These are phyloP conservation scores for Tetranychus truncatus DNA, from an alignment of 2,888 invertebrate species.

Conservation along the genomic window DNA sequence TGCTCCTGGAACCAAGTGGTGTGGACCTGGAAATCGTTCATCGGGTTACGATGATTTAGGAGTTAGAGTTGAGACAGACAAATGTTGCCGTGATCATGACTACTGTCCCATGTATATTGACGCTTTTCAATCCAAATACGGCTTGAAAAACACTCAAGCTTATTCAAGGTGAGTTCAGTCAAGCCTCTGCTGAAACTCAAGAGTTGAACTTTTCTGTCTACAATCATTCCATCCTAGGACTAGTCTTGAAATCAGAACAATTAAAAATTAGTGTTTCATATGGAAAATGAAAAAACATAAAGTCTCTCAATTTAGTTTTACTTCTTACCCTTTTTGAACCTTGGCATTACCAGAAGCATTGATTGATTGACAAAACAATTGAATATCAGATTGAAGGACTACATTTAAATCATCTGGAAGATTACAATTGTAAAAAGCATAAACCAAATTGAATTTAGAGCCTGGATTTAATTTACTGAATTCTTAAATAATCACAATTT, in stretches of 20 bases:
- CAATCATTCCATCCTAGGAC: too few species aligned
- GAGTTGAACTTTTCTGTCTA: background rate
- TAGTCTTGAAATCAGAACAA: too few species aligned
- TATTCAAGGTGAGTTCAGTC: background rate
- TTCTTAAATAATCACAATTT: background rate
- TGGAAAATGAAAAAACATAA: too few species aligned
- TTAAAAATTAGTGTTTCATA: too few species aligned
- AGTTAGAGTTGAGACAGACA: background rate
- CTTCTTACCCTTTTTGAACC: too few species aligned
- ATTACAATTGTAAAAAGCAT: background rate
- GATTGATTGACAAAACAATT: too few species aligned
- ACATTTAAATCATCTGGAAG: background rate
- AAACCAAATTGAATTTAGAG: too few species aligned
- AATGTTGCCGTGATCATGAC: background rate
- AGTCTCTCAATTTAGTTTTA: too few species aligned
- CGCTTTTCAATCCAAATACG: background rate
- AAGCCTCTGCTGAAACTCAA: background rate
- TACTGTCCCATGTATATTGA: background rate
- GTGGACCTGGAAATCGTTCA: background rate
- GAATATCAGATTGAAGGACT: too few species aligned
- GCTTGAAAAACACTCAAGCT: background rate
- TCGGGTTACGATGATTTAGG: background rate
- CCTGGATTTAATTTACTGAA: too few species aligned
- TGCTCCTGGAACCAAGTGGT: slow-evolving; percentile 20
- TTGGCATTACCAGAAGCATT: too few species aligned